These are phyloP conservation scores for Andinoacara biseriatus DNA, from an alignment of 2,113 vertebrate genomes.

Conservation along the genomic window DNA sequence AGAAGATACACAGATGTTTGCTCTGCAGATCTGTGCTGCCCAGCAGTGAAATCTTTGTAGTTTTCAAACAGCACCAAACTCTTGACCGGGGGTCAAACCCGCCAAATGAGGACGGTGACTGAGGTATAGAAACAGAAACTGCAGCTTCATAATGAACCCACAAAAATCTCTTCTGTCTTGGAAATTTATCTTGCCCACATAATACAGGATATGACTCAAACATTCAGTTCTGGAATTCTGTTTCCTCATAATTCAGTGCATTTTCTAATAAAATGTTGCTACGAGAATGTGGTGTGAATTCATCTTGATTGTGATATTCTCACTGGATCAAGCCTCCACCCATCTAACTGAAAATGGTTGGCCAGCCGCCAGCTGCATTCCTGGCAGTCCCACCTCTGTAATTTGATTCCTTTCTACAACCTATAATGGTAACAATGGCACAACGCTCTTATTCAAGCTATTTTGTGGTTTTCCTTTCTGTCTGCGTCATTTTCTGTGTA, in stretches of 20 bases:
- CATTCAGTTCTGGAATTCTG: not conserved
- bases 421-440: not conserved
- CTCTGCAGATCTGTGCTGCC: not conserved
- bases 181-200: not conserved
- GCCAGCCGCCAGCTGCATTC: slow-evolving; percentile 65
- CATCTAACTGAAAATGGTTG: slow-evolving; percentile 59
- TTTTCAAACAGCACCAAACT: not conserved
- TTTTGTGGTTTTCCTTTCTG: slow-evolving; percentile 37
- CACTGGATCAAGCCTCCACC: not conserved
- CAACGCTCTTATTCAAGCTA: not conserved
- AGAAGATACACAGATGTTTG: not conserved
- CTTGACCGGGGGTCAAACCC: not conserved
- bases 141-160: not conserved
- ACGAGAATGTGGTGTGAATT: slow-evolving; percentile 9
- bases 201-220: not conserved
- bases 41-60: not conserved
- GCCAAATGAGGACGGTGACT: not conserved
- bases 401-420: slow-evolving; percentile 57
- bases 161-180: not conserved
- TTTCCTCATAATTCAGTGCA: not conserved
- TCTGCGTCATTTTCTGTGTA: slow-evolving; percentile 18
- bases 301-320: not conserved
- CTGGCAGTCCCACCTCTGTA: slow-evolving; percentile 66
- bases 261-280: slow-evolving; percentile 16
- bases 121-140: not conserved